Evolutionary conservation across 2,797 vertebrate genomes (phyloP).

Genomic region (Helostoma temminkii): DNA sequence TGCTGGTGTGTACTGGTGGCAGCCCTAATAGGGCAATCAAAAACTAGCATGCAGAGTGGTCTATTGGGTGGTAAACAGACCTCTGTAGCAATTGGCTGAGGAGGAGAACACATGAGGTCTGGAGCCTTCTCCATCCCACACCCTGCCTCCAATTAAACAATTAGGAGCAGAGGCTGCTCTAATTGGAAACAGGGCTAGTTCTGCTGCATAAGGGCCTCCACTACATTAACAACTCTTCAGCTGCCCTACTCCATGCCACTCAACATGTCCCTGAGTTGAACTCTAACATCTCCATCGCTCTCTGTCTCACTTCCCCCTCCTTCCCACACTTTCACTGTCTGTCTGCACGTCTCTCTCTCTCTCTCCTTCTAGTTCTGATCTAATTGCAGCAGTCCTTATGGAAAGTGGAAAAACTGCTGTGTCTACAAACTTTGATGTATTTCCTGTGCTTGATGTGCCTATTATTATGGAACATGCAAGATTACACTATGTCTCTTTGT

Average conservation of each 20-base stretch:
- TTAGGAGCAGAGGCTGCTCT: slow-evolving; percentile 55
- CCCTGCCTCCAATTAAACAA: slow-evolving; percentile 72
- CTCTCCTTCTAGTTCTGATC: slow-evolving; percentile 70
- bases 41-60: slow-evolving; percentile 37
- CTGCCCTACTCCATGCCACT: slow-evolving; percentile 31
- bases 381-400: slow-evolving; percentile 77
- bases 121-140: slow-evolving; percentile 60
- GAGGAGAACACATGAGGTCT: slow-evolving; percentile 25
- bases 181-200: slow-evolving; percentile 55
- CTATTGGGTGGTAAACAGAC: slow-evolving; percentile 33
- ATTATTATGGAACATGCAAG: slow-evolving; percentile 55
- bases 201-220: slow-evolving; percentile 41
- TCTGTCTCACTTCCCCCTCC: slow-evolving; percentile 36
- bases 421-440: slow-evolving; percentile 72
- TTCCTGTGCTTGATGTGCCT: slow-evolving; percentile 59
- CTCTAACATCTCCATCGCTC: slow-evolving; percentile 49
- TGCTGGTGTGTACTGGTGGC: slow-evolving; percentile 5
- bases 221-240: slow-evolving; percentile 57
- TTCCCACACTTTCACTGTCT: slow-evolving; percentile 1
- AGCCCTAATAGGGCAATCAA: slow-evolving; percentile 50
- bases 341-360: slow-evolving; percentile 14
- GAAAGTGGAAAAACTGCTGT: slow-evolving; percentile 72
- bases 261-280: slow-evolving; percentile 75
- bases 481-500: background rate
- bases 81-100: slow-evolving; percentile 54